Evolutionary conservation across 92 coral and sea anemone genomes (phyloP).

Genomic region (Porites cylindrica): DNA sequence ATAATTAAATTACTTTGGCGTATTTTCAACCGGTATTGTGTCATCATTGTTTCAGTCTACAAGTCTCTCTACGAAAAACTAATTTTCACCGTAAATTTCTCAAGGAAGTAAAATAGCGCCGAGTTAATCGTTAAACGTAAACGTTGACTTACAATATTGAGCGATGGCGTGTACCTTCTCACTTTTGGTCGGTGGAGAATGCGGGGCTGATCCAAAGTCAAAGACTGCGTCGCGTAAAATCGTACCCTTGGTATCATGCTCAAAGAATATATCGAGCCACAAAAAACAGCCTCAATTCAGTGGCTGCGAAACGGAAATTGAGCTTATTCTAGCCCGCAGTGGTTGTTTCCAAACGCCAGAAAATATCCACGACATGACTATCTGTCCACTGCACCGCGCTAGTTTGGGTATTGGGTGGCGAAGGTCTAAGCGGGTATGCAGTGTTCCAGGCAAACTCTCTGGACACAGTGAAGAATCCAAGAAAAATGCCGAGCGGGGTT

Average conservation of each 20-base stretch:
- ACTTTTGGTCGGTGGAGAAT: slow-evolving; percentile 24
- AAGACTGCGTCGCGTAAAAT: slow-evolving; percentile 11
- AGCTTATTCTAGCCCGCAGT: slow-evolving; percentile 48
- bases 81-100: background rate
- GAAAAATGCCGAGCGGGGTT: slow-evolving; percentile 35
- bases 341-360: slow-evolving; percentile 43
- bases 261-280: slow-evolving; percentile 24
- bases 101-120: slow-evolving; percentile 3
- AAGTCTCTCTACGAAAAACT: too few relatives aligned
- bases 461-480: slow-evolving; percentile 1
- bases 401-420: slow-evolving; percentile 36
- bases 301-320: slow-evolving; percentile 43
- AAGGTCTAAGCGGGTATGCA: background rate
- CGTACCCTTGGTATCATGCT: slow-evolving; percentile 18
- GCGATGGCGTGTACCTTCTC: too few relatives aligned
- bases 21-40: background rate
- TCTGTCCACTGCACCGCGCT: slow-evolving; percentile 35
- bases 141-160: background rate
- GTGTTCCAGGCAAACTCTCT: slow-evolving; percentile 12
- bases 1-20: slow-evolving; percentile 5
- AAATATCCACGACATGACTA: slow-evolving; percentile 43
- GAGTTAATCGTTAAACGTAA: too few relatives aligned
- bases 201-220: slow-evolving; percentile 29
- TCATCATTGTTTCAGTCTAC: background rate
- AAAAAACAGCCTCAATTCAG: slow-evolving; percentile 39